phyloP scores from a whole-genome alignment of 2,888 invertebrate genomes.

The Eristalinus aeneus region DNA sequence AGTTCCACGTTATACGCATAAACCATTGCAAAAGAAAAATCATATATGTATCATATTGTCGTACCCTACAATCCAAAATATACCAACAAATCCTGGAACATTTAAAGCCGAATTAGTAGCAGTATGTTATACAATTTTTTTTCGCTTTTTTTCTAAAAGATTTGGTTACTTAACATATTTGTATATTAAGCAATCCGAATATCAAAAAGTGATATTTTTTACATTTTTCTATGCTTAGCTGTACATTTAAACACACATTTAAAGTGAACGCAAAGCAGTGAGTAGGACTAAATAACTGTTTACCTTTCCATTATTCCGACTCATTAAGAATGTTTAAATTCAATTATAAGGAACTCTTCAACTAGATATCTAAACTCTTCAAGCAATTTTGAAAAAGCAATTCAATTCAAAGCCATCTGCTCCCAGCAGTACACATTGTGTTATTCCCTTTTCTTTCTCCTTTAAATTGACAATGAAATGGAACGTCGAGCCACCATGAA shows the following conservation, averaged over 20 bases:
- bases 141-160: too few species aligned
- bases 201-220: too few species aligned
- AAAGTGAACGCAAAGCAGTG: background rate
- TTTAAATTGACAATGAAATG: slow-evolving; percentile 57
- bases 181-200: too few species aligned
- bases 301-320: slow-evolving; percentile 24
- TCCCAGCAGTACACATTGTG: slow-evolving; percentile 44
- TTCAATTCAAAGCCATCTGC: slow-evolving; percentile 50
- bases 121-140: too few species aligned
- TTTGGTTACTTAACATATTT: too few species aligned
- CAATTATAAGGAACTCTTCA: slow-evolving; percentile 47
- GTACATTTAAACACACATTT: background rate
- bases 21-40: too few species aligned
- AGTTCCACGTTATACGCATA: too few species aligned
- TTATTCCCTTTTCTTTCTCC: slow-evolving; percentile 22
- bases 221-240: too few species aligned
- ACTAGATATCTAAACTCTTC: slow-evolving; percentile 40
- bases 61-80: too few species aligned
- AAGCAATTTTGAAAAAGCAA: slow-evolving; percentile 47
- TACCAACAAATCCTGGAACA: too few species aligned
- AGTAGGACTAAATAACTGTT: background rate
- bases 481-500: slow-evolving; percentile 56
- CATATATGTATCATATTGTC: too few species aligned
- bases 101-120: too few species aligned
- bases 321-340: slow-evolving; percentile 60